phyloP scores from a whole-genome alignment of 2,888 invertebrate genomes.

The Drosophila monieri region DNA sequence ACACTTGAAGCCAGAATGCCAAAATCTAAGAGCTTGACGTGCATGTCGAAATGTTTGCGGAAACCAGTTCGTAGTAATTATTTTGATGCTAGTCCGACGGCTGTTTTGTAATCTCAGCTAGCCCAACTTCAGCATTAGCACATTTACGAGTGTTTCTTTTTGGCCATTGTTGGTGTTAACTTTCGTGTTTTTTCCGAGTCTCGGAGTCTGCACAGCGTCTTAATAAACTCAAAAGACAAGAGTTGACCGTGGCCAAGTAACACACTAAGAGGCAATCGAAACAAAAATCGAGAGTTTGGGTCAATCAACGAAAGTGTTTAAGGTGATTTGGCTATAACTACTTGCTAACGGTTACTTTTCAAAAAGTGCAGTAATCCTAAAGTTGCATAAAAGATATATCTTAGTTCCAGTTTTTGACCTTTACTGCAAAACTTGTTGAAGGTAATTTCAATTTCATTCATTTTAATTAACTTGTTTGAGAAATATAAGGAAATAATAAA shows the following conservation, averaged over 20 bases:
- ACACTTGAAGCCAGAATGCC: constrained; percentile 1
- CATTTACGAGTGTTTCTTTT: constrained; percentile 23
- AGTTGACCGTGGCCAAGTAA: constrained; percentile 72
- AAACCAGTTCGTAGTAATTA: constrained; percentile 72
- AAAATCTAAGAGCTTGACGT: constrained; percentile 42
- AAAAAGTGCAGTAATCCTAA: neutral
- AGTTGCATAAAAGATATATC: neutral
- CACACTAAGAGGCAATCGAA: constrained; percentile 51
- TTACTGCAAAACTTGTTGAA: neutral
- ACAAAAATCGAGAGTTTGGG: constrained; percentile 25
- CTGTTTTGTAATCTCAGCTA: constrained; percentile 57
- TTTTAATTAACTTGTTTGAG: neutral
- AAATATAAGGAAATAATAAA: neutral
- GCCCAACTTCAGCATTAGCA: constrained; percentile 50
- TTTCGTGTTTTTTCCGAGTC: constrained; percentile 12
- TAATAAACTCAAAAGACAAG: constrained; percentile 44
- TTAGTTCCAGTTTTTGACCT: neutral
- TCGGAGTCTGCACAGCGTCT: constrained; percentile 13
- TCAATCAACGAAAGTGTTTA: constrained; percentile 6
- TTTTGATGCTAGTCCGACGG: constrained; percentile 50
- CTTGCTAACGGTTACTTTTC: neutral
- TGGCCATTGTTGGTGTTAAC: constrained; percentile 13
- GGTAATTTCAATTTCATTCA: no score
- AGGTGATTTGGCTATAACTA: constrained; percentile 3
- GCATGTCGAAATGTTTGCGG: constrained; percentile 63